Evolutionary conservation across 2,797 vertebrate species (phyloP).

Genomic region (Crenichthys baileyi): DNA sequence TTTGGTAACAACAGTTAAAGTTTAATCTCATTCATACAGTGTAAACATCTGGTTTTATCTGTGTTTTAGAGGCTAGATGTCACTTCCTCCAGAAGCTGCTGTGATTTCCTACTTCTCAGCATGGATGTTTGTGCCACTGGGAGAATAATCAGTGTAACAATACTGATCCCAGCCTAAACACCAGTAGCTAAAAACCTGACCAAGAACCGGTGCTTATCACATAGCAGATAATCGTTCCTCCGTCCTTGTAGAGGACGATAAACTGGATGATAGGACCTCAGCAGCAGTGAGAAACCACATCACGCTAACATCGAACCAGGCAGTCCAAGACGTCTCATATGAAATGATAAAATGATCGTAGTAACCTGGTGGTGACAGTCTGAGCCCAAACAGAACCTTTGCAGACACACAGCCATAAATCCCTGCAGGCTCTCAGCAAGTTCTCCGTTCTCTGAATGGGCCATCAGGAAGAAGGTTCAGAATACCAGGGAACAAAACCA

Average conservation of each 20-base stretch:
- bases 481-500: constrained; percentile 1
- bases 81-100: too few relatives aligned
- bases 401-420: constrained; percentile 8
- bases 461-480: constrained; percentile 10
- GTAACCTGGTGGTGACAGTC: not conserved
- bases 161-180: constrained; percentile 5
- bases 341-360: not conserved
- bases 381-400: not conserved
- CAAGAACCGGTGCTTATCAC: constrained; percentile 5
- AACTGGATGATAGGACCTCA: not conserved
- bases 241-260: not conserved
- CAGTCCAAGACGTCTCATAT: not conserved
- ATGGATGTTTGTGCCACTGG: not conserved
- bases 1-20: too few relatives aligned
- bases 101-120: too few relatives aligned
- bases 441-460: not conserved
- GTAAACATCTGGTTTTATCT: too few relatives aligned
- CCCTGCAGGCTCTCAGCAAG: not conserved
- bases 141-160: constrained; percentile 3
- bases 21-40: too few relatives aligned
- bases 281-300: not conserved
- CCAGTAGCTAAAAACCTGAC: not conserved
- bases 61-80: too few relatives aligned
- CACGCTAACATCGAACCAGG: not conserved
- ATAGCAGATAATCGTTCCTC: constrained; percentile 7